phyloP scores from a whole-genome alignment of 2,797 vertebrate genomes.

The Chromobotia macracanthus region DNA sequence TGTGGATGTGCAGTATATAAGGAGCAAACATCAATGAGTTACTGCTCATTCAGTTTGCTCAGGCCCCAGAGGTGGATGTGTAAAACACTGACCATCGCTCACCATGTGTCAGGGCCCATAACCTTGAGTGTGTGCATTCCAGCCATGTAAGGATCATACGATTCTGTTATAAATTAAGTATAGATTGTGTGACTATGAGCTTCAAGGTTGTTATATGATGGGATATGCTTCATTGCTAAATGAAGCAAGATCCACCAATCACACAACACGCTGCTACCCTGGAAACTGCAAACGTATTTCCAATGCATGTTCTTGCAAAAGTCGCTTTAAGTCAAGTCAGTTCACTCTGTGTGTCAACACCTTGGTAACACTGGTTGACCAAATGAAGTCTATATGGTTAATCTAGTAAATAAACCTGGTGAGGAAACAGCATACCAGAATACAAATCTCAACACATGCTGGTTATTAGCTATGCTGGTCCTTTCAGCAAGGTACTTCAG shows the following conservation, averaged over 20 bases:
- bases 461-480: not conserved
- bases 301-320: not conserved
- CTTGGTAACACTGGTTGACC: not conserved
- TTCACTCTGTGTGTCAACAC: not conserved
- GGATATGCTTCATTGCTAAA: not conserved
- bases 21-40: conserved; percentile 31
- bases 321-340: not conserved
- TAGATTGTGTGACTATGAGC: conserved; percentile 33
- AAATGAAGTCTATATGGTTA: not conserved
- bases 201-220: not conserved
- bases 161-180: conserved; percentile 33
- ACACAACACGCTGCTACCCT: not conserved
- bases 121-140: conserved; percentile 48
- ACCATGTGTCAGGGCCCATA: conserved; percentile 34
- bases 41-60: conserved; percentile 12
- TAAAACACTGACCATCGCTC: conserved; percentile 45
- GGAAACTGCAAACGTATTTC: not conserved
- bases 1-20: conserved; percentile 20
- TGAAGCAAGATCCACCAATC: not conserved
- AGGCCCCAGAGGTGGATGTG: conserved; percentile 33
- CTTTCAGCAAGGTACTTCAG: not conserved
- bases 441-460: not conserved
- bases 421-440: not conserved
- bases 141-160: conserved; percentile 33
- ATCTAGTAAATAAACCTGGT: not conserved